phyloP scores from a whole-genome alignment of 2,888 invertebrate genomes.

The Petrophora chlorosata region DNA sequence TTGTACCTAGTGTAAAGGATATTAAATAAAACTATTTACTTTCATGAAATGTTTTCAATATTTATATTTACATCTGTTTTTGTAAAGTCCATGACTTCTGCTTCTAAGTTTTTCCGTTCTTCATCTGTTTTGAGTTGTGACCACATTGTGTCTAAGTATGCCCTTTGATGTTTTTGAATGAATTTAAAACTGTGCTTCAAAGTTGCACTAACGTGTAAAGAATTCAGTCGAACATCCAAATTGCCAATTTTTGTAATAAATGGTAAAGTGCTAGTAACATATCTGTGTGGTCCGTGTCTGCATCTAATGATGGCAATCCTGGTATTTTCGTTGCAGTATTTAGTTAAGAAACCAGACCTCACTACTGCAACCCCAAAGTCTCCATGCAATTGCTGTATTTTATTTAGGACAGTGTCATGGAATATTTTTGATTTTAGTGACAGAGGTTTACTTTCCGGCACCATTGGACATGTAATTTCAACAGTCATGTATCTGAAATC shows the following conservation, averaged over 20 bases:
- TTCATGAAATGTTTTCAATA: slow-evolving; percentile 66
- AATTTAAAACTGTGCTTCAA: slow-evolving; percentile 91
- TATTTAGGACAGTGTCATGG: slow-evolving; percentile 82
- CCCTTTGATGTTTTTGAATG: slow-evolving; percentile 87
- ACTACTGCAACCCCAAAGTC: slow-evolving; percentile 90
- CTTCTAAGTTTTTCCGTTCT: slow-evolving; percentile 83
- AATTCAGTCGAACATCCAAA: slow-evolving; percentile 84
- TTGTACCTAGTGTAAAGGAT: not conserved
- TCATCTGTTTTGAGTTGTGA: slow-evolving; percentile 84
- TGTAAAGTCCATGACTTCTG: slow-evolving; percentile 73
- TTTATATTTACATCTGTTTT: slow-evolving; percentile 75
- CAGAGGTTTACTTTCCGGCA: slow-evolving; percentile 76
- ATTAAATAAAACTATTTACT: slow-evolving; percentile 22
- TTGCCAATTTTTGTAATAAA: slow-evolving; percentile 87
- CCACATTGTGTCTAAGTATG: slow-evolving; percentile 86
- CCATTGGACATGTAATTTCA: slow-evolving; percentile 81
- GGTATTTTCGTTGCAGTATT: slow-evolving; percentile 91
- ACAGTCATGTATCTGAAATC: slow-evolving; percentile 87
- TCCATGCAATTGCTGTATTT: slow-evolving; percentile 88
- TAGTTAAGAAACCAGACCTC: slow-evolving; percentile 88
- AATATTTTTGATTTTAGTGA: slow-evolving; percentile 79
- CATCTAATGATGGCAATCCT: slow-evolving; percentile 88
- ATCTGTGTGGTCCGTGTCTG: slow-evolving; percentile 89
- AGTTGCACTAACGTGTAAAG: slow-evolving; percentile 90
- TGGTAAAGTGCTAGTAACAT: slow-evolving; percentile 87